Evolutionary conservation across 1,140 invertebrate species (phyloP).

Genomic region (Habropoda laboriosa): DNA sequence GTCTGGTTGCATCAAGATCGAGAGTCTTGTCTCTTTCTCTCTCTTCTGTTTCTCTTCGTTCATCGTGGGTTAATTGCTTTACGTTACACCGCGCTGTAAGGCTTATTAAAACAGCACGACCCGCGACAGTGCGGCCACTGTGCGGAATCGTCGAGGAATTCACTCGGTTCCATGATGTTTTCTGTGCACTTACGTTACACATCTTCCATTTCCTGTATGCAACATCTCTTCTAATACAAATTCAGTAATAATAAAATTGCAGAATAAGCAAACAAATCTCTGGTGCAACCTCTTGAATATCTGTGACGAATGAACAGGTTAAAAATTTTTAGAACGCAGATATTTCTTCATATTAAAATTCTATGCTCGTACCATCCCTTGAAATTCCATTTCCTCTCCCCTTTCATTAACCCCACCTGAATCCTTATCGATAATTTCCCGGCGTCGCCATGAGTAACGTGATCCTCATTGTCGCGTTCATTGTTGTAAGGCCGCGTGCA

Average conservation of each 20-base stretch:
- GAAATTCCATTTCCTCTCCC: not conserved
- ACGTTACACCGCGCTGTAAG: slow-evolving; percentile 53
- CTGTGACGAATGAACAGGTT: too few species aligned
- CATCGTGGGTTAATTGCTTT: slow-evolving; percentile 63
- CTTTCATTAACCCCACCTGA: not conserved
- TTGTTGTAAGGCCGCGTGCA: not conserved
- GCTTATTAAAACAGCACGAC: slow-evolving; percentile 69
- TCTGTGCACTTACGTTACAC: not conserved
- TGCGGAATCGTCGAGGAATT: slow-evolving; percentile 42
- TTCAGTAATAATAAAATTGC: too few species aligned
- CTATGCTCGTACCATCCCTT: too few species aligned
- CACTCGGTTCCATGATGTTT: not conserved
- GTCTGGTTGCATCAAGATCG: slow-evolving; percentile 52
- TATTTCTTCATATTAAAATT: too few species aligned
- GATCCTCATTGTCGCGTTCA: not conserved
- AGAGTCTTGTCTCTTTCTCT: slow-evolving; percentile 10
- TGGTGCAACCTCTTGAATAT: too few species aligned
- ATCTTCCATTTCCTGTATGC: too few species aligned
- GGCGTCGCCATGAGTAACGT: not conserved
- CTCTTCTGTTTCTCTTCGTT: slow-evolving; percentile 1
- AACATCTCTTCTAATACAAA: too few species aligned
- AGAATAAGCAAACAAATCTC: too few species aligned
- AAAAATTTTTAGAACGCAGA: too few species aligned
- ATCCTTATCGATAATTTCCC: not conserved
- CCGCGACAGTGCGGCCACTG: slow-evolving; percentile 62